These are phyloP conservation scores for Psilopogon haemacephalus DNA, from an alignment of 2,113 vertebrate species.

Conservation along the genomic window DNA sequence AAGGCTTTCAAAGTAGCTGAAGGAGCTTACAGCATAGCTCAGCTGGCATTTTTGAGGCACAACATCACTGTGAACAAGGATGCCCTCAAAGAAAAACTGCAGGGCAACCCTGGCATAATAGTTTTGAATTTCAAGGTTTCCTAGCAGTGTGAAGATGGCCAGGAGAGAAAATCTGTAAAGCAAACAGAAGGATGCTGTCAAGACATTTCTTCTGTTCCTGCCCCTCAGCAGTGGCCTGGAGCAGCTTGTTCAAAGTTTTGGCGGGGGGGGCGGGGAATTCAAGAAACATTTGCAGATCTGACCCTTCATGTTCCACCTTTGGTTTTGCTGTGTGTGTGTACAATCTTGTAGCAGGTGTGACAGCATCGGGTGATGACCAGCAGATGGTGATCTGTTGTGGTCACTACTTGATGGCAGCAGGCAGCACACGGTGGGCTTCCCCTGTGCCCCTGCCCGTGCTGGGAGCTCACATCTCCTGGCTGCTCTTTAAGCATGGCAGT, in stretches of 20 bases:
- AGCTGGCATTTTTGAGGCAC: not conserved
- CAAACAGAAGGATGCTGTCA: not conserved
- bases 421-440: not conserved
- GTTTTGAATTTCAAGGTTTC: not conserved
- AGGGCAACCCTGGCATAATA: not conserved
- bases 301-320: not conserved
- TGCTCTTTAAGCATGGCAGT: not conserved
- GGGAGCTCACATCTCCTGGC: fast-evolving
- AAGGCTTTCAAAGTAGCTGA: not conserved
- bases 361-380: not conserved
- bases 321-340: fast-evolving
- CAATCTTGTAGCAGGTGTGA: not conserved
- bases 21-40: not conserved
- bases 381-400: not conserved
- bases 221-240: not conserved
- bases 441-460: not conserved
- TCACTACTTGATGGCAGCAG: slow-evolving; percentile 10
- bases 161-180: not conserved
- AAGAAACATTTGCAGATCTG: not conserved
- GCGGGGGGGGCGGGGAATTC: not conserved
- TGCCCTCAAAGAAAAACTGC: not conserved
- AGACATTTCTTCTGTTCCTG: not conserved
- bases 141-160: not conserved
- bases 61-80: not conserved
- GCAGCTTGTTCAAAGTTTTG: not conserved